Conservation (phyloP, 2,888 invertebrate genomes). For the Volucella inflata region DNA sequence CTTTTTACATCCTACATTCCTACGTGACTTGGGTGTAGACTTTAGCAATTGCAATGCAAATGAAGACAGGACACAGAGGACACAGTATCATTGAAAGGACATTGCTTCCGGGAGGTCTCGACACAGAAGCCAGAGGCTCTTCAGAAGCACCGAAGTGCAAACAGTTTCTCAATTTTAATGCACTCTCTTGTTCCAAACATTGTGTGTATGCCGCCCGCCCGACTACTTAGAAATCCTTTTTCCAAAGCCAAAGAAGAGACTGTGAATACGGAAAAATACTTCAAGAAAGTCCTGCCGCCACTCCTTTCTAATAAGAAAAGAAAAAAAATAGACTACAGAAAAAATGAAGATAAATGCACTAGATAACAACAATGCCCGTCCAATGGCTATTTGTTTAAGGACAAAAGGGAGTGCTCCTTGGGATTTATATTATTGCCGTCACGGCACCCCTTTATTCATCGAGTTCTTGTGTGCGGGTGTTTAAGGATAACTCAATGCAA, state of each 20-base stretch:
- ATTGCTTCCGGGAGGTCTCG: slow-evolving; percentile 37
- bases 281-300: slow-evolving; percentile 29
- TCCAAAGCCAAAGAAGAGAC: background rate
- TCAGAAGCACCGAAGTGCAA: slow-evolving; percentile 8
- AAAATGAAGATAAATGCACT: slow-evolving; percentile 17
- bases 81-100: slow-evolving; percentile 48
- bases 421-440: slow-evolving; percentile 15
- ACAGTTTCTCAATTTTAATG: slow-evolving; percentile 57
- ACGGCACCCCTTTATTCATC: slow-evolving; percentile 17
- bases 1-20: background rate
- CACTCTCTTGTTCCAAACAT: slow-evolving; percentile 15
- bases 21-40: slow-evolving; percentile 68
- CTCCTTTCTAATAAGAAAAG: background rate
- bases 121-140: slow-evolving; percentile 19
- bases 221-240: slow-evolving; percentile 40
- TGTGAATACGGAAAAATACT: slow-evolving; percentile 21
- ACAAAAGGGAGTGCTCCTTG: slow-evolving; percentile 31
- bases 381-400: slow-evolving; percentile 58
- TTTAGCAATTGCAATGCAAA: slow-evolving; percentile 69
- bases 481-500: slow-evolving; percentile 28
- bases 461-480: slow-evolving; percentile 6
- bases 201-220: background rate
- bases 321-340: background rate
- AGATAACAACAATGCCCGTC: slow-evolving; percentile 38
- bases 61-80: slow-evolving; percentile 54